Percentiles rank a stretch among this genome's conserved stretches.
phyloP scores from a whole-genome alignment of 2,888 invertebrate species.

The Teinopalpus imperialis region DNA sequence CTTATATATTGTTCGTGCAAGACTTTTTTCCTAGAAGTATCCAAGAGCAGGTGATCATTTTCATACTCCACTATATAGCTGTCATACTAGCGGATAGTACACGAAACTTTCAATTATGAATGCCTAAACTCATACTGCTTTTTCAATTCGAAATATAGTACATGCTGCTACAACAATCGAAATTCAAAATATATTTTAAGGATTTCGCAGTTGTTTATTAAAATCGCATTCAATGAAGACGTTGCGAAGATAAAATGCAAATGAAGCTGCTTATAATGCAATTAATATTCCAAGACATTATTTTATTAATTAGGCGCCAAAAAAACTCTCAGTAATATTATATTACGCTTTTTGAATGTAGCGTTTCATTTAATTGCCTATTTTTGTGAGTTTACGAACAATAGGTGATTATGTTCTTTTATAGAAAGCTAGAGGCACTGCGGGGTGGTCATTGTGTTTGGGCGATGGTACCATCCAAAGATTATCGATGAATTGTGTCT shows the following conservation, averaged over 20 bases:
- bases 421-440: constrained; percentile 68
- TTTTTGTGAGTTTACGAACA: constrained; percentile 65
- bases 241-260: constrained; percentile 16
- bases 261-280: constrained; percentile 3
- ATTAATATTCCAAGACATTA: constrained; percentile 9
- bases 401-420: constrained; percentile 74
- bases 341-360: constrained; percentile 7
- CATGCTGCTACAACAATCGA: too few relatives aligned
- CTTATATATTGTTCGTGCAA: too few relatives aligned
- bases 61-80: too few relatives aligned
- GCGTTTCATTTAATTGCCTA: constrained; percentile 54
- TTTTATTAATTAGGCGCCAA: constrained; percentile 21
- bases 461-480: constrained; percentile 42
- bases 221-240: constrained; percentile 5
- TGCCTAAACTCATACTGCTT: too few relatives aligned
- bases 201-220: neutral
- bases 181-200: too few relatives aligned
- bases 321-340: constrained; percentile 12
- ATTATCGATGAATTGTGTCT: constrained; percentile 52
- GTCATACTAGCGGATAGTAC: too few relatives aligned
- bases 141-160: too few relatives aligned
- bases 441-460: constrained; percentile 73
- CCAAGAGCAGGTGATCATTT: too few relatives aligned
- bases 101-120: too few relatives aligned
- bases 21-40: too few relatives aligned